Evolutionary conservation across 2,888 invertebrate species (phyloP).

Genomic region (Gari tellinella): DNA sequence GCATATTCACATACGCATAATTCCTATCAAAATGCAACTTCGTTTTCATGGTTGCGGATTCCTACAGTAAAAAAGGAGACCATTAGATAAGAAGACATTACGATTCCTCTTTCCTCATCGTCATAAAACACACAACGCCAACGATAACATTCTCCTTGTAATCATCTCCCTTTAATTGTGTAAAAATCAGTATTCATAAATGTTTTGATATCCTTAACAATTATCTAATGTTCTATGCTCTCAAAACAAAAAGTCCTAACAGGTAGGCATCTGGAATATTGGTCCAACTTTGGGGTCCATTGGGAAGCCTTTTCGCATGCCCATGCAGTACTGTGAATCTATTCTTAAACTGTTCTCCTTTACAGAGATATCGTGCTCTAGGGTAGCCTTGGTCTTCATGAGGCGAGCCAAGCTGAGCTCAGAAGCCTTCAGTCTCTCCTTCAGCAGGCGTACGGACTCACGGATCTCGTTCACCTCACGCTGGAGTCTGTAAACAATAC

Average conservation of each 20-base stretch:
- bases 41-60: background rate
- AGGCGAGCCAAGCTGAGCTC: conserved; percentile 85
- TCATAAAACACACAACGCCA: background rate
- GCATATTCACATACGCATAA: background rate
- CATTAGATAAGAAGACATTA: background rate
- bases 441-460: conserved; percentile 91
- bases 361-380: conserved; percentile 93
- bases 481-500: conserved; percentile 88
- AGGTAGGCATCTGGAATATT: conserved; percentile 83
- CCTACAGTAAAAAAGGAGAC: background rate
- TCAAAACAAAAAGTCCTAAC: conserved; percentile 49
- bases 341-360: conserved; percentile 96
- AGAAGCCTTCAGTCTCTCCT: conserved; percentile 90
- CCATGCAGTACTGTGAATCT: conserved; percentile 96
- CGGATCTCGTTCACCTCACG: conserved; percentile 94
- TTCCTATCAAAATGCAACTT: background rate
- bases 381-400: conserved; percentile 91
- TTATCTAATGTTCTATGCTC: conserved; percentile 12
- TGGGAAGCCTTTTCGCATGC: conserved; percentile 95
- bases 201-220: conserved; percentile 25
- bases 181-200: conserved; percentile 9
- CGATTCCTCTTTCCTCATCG: background rate
- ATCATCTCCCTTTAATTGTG: no score
- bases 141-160: no score
- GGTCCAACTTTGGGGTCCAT: conserved; percentile 84